Conservation (phyloP, 2,888 invertebrate genomes). For the Euzetes globulus region DNA sequence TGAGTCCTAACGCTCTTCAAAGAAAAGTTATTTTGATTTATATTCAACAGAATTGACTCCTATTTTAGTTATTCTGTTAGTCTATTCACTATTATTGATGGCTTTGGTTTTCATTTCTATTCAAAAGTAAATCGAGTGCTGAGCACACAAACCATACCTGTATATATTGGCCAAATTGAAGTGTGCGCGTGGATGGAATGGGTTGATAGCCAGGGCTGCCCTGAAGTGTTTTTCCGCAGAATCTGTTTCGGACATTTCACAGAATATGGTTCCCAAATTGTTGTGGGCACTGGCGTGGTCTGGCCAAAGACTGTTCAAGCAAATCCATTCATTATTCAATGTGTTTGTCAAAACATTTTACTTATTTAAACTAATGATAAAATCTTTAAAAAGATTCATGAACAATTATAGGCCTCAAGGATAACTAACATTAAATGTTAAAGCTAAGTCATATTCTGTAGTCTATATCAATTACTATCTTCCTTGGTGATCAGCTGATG, state of each 20-base stretch:
- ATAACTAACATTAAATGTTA: no score
- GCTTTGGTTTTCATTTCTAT: background rate
- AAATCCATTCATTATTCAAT: background rate
- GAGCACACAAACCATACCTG: conserved; percentile 53
- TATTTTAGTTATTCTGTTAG: conserved; percentile 10
- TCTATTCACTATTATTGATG: background rate
- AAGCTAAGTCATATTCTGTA: no score
- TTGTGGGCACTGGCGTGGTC: conserved; percentile 77
- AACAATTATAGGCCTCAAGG: no score
- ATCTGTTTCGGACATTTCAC: conserved; percentile 54
- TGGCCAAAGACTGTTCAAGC: conserved; percentile 62
- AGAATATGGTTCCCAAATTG: conserved; percentile 66
- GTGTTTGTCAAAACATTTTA: background rate
- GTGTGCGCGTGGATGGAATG: conserved; percentile 71
- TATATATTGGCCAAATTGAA: conserved; percentile 74
- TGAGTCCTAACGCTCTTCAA: background rate
- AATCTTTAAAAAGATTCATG: no score
- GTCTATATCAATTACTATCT: no score
- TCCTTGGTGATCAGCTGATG: no score
- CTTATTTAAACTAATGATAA: background rate
- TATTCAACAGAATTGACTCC: background rate
- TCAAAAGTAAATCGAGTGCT: background rate
- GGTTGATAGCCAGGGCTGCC: conserved; percentile 53
- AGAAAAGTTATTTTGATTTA: background rate
- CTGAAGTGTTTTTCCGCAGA: conserved; percentile 66